Evolutionary conservation across 2,113 vertebrate species (phyloP).

Genomic region (Meles meles): DNA sequence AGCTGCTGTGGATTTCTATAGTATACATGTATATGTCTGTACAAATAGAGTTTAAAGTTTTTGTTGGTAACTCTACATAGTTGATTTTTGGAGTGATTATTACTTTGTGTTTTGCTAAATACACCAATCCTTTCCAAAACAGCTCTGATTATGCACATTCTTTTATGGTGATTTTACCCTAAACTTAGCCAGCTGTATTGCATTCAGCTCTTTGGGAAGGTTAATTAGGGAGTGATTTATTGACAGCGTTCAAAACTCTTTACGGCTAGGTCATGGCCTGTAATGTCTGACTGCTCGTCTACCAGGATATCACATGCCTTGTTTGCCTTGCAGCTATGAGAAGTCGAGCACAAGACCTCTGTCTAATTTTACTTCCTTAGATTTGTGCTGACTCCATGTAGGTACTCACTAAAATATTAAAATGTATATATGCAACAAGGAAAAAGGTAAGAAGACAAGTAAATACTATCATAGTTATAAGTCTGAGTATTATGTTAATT

Average conservation of each 20-base stretch:
- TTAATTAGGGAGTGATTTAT: slow-evolving; percentile 4
- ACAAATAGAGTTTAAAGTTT: not conserved
- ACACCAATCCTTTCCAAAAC: not conserved
- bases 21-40: rapidly evolving
- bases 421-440: not conserved
- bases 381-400: not conserved
- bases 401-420: not conserved
- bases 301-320: rapidly evolving
- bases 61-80: not conserved
- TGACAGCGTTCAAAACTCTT: not conserved
- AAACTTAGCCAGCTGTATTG: not conserved
- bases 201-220: not conserved
- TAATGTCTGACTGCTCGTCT: not conserved
- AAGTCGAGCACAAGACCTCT: not conserved
- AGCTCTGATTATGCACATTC: not conserved
- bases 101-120: not conserved
- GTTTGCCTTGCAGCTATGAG: not conserved
- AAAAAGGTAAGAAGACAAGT: not conserved
- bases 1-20: not conserved
- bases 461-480: not conserved
- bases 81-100: not conserved
- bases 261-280: not conserved
- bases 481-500: not conserved
- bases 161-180: not conserved
- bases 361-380: not conserved